phyloP scores from a whole-genome alignment of 92 coral and sea anemone species.

The Pocillopora meandrina region DNA sequence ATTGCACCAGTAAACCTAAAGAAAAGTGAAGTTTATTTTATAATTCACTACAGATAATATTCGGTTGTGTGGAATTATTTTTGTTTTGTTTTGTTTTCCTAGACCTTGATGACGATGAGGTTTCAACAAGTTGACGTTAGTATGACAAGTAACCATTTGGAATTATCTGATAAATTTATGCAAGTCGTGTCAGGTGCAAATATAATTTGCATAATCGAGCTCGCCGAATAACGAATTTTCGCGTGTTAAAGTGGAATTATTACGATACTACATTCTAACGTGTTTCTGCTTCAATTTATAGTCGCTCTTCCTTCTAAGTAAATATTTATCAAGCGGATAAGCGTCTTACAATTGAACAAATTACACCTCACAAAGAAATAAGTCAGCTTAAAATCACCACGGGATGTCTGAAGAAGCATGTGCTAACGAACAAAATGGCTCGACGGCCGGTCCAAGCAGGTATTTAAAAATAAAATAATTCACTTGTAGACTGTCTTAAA shows the following conservation, averaged over 20 bases:
- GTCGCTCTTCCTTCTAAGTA: background rate
- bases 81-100: no score
- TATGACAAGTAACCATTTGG: background rate
- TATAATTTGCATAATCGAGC: slow-evolving; percentile 21
- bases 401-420: slow-evolving; percentile 9
- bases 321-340: background rate
- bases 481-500: background rate
- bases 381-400: background rate
- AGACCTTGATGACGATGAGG: no score
- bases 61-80: no score
- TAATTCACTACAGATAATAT: no score
- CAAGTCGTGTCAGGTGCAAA: slow-evolving; percentile 17
- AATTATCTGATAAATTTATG: slow-evolving; percentile 20
- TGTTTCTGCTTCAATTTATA: background rate
- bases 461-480: slow-evolving; percentile 13
- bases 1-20: no score
- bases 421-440: slow-evolving; percentile 4
- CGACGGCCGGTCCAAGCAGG: slow-evolving; percentile 17
- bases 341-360: background rate
- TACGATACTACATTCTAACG: background rate
- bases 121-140: no score
- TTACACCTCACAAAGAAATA: background rate
- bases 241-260: background rate
- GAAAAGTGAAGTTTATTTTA: no score
- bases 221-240: background rate